A percentile compares a stretch with the other conserved stretches of the same genome.
These are phyloP conservation scores for Halcyon badia DNA, from an alignment of 2,797 vertebrate species.

Conservation along the genomic window DNA sequence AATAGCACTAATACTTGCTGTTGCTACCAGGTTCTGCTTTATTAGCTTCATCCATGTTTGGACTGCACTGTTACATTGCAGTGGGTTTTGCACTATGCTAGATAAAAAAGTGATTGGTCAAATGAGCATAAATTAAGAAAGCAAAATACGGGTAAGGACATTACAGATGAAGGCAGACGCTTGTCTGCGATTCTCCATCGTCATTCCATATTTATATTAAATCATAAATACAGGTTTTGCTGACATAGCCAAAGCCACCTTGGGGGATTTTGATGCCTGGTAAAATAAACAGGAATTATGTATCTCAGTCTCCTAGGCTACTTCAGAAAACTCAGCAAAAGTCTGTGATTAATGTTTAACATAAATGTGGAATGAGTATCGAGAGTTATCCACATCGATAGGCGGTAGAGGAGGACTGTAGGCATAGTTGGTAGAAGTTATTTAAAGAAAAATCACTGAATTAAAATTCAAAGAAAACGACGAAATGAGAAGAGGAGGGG, in stretches of 20 bases:
- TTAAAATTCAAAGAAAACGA: not conserved
- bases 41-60: constrained; percentile 9
- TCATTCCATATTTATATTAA: constrained; percentile 43
- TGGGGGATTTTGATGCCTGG: constrained; percentile 21
- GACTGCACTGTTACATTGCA: not conserved
- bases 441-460: not conserved
- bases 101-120: not conserved
- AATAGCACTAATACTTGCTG: constrained; percentile 18
- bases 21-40: constrained; percentile 20
- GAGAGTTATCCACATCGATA: constrained; percentile 7
- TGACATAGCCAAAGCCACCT: constrained; percentile 16
- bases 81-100: not conserved
- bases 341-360: constrained; percentile 44
- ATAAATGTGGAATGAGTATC: not conserved
- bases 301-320: constrained; percentile 43
- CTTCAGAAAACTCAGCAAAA: constrained; percentile 55
- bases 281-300: constrained; percentile 55
- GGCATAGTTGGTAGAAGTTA: not conserved
- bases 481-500: not conserved
- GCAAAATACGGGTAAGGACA: not conserved
- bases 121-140: constrained; percentile 7
- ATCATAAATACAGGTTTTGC: constrained; percentile 43
- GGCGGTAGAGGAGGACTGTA: not conserved
- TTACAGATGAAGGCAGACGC: not conserved
- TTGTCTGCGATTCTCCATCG: not conserved